These are phyloP conservation scores for Drymodes brunneopygia DNA, from an alignment of 2,113 vertebrate species.

Conservation along the genomic window DNA sequence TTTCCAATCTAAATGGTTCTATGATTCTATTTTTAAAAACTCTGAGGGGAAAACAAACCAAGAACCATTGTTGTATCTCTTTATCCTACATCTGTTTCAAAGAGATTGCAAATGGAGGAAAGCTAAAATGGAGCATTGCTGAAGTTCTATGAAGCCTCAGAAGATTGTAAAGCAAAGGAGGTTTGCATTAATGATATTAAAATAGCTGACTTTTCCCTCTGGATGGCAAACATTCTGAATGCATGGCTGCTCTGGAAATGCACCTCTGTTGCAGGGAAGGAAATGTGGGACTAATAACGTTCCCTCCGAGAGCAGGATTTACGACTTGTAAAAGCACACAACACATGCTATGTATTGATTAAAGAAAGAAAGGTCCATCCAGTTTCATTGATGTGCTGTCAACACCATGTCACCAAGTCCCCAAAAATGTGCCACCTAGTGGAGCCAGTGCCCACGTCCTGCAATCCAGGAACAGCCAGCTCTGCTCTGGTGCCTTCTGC, in stretches of 20 bases:
- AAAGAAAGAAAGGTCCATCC: not conserved
- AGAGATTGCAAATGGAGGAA: not conserved
- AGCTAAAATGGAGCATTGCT: not conserved
- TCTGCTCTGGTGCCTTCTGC: not conserved
- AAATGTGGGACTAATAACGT: not conserved
- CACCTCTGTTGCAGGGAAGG: not conserved
- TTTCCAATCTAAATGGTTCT: not conserved
- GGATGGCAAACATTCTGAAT: not conserved
- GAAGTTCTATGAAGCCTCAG: not conserved
- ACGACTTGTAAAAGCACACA: not conserved
- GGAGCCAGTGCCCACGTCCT: not conserved
- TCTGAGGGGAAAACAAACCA: not conserved
- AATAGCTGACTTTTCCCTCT: not conserved
- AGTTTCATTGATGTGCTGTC: not conserved
- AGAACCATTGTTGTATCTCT: not conserved
- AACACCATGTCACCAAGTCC: not conserved
- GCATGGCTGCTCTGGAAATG: not conserved
- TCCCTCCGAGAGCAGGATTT: not conserved
- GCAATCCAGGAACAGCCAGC: not conserved
- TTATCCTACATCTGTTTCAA: not conserved
- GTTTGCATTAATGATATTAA: not conserved
- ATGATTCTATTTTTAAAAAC: not conserved
- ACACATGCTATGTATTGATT: not conserved
- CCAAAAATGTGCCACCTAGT: constrained; percentile 55
- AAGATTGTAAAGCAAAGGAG: not conserved